These are phyloP conservation scores for Gallinago jamesoni DNA, from an alignment of 2,113 vertebrate species.

Conservation along the genomic window DNA sequence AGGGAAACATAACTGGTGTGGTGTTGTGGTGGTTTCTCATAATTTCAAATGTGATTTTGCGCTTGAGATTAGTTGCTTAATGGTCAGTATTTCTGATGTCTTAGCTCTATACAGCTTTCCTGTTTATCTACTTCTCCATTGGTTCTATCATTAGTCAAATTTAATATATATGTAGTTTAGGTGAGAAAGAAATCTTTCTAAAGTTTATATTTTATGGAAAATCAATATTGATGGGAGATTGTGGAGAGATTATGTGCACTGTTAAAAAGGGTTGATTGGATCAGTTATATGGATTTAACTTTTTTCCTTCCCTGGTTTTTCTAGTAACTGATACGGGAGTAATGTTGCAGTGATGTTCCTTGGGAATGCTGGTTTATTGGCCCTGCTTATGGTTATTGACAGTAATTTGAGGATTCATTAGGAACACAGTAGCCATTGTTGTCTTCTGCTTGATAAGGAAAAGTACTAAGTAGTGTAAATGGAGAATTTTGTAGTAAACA, in stretches of 20 bases:
- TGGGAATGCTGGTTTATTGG: neutral
- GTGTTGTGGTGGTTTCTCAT: neutral
- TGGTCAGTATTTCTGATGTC: neutral
- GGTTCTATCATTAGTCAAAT: neutral
- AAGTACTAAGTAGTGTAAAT: neutral
- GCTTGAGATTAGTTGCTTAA: neutral
- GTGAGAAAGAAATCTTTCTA: neutral
- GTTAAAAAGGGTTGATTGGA: neutral
- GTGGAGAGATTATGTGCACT: too few species aligned
- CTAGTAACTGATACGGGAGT: neutral
- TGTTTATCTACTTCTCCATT: neutral
- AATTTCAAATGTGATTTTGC: slow-evolving; percentile 16
- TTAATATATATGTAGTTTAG: neutral
- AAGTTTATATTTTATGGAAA: neutral
- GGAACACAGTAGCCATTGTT: neutral
- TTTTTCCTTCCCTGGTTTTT: neutral
- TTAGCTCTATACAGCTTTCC: neutral
- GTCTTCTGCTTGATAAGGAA: neutral
- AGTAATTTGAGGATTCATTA: neutral
- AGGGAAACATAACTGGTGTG: neutral
- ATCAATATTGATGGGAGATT: neutral
- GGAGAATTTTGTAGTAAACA: neutral
- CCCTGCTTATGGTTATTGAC: neutral
- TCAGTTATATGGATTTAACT: neutral
- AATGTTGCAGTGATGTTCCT: neutral